A percentile compares a stretch with the other conserved stretches of the same genome.
Conservation (phyloP, 1,140 invertebrate genomes). For the Zaprionus africanus region DNA sequence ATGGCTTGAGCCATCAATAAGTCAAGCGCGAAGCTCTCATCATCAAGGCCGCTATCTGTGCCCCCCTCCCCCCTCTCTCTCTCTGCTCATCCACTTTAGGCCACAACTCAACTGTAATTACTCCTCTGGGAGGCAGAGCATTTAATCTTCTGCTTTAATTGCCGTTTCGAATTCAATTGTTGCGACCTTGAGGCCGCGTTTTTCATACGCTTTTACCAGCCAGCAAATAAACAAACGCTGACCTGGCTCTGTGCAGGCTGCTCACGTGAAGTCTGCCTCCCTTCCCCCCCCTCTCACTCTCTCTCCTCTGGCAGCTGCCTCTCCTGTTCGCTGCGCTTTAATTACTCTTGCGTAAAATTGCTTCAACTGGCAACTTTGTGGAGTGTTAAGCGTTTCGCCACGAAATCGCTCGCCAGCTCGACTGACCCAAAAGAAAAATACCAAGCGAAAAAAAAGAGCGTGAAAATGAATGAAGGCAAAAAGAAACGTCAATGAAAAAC, state of each 20-base stretch:
- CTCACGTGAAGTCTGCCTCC: slow-evolving; percentile 31
- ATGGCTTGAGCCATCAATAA: slow-evolving; percentile 25
- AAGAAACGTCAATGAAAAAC: slow-evolving; percentile 44
- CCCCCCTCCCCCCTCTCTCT: background rate
- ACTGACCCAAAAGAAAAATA: slow-evolving; percentile 37
- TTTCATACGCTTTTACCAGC: slow-evolving; percentile 37
- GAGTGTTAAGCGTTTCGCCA: slow-evolving; percentile 81
- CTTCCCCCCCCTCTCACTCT: too few species aligned
- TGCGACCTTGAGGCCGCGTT: slow-evolving; percentile 37
- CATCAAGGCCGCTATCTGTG: slow-evolving; percentile 23
- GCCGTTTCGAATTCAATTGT: slow-evolving; percentile 52
- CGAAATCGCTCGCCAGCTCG: slow-evolving; percentile 48
- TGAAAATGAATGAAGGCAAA: slow-evolving; percentile 13
- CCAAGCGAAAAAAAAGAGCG: slow-evolving; percentile 12
- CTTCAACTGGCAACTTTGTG: slow-evolving; percentile 80
- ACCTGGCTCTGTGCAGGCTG: slow-evolving; percentile 29
- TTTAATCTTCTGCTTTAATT: slow-evolving; percentile 43
- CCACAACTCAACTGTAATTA: slow-evolving; percentile 30
- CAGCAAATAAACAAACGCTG: slow-evolving; percentile 48
- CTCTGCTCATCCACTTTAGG: background rate
- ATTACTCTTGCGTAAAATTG: slow-evolving; percentile 83
- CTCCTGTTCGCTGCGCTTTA: slow-evolving; percentile 57
- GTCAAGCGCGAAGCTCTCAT: slow-evolving; percentile 39
- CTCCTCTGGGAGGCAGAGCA: slow-evolving; percentile 1
- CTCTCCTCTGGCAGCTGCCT: background rate